Evolutionary conservation across 2,113 vertebrate genomes (phyloP).

Genomic region (sheep (Ovis aries)): DNA sequence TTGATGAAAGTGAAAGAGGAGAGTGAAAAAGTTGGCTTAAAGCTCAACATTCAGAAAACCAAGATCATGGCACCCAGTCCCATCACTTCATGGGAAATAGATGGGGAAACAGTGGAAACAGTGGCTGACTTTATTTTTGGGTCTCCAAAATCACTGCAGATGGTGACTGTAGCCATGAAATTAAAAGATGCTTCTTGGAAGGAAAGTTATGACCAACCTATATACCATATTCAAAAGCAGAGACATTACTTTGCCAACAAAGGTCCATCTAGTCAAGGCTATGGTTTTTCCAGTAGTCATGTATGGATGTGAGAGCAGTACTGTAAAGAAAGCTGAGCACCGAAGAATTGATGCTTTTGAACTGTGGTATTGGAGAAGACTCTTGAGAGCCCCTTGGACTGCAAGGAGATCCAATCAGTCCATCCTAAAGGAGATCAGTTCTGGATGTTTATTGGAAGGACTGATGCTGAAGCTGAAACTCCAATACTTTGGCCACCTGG

Average conservation of each 20-base stretch:
- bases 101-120: neutral
- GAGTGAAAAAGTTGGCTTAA: neutral
- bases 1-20: neutral
- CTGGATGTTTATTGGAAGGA: neutral
- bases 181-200: neutral
- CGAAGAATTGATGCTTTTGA: neutral
- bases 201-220: neutral
- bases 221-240: neutral
- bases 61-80: neutral
- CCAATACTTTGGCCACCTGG: neutral
- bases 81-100: neutral
- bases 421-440: neutral
- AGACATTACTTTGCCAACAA: neutral
- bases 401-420: neutral
- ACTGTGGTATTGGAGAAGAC: neutral
- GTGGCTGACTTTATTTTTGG: neutral
- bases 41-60: neutral
- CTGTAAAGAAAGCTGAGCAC: neutral
- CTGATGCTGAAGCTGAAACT: neutral
- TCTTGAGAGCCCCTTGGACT: neutral
- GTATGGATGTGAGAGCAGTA: neutral
- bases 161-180: neutral
- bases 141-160: neutral
- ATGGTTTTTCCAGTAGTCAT: neutral
- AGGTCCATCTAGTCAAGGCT: neutral